These are phyloP conservation scores for Goniozus legneri DNA, from an alignment of 1,140 invertebrate species.

Conservation along the genomic window DNA sequence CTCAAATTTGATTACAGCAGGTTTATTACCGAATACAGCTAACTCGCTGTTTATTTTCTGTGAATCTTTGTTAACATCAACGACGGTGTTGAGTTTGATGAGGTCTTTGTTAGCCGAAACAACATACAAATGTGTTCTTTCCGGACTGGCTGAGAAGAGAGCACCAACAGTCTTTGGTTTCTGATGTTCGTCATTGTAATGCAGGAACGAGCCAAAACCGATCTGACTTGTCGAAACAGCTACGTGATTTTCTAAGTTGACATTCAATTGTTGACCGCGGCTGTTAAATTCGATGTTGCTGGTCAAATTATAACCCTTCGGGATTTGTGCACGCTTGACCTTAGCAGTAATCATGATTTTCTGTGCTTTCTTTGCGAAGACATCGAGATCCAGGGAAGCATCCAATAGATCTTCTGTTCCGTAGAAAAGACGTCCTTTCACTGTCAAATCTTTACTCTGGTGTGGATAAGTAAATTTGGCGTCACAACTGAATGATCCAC, in stretches of 20 bases:
- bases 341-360: constrained; percentile 55
- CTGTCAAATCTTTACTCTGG: constrained; percentile 54
- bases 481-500: constrained; percentile 54
- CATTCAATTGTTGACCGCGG: constrained; percentile 49
- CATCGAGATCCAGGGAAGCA: constrained; percentile 57
- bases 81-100: constrained; percentile 48
- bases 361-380: constrained; percentile 62
- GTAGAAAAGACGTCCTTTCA: constrained; percentile 51
- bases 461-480: constrained; percentile 64
- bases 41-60: constrained; percentile 55
- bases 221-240: constrained; percentile 32
- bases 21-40: constrained; percentile 52
- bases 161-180: constrained; percentile 43
- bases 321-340: constrained; percentile 25
- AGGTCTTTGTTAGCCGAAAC: constrained; percentile 57
- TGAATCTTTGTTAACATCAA: constrained; percentile 49
- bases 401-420: constrained; percentile 48
- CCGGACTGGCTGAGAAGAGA: constrained; percentile 44
- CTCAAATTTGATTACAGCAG: constrained; percentile 50
- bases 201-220: constrained; percentile 38
- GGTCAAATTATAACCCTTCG: constrained; percentile 45
- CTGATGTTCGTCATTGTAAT: constrained; percentile 43
- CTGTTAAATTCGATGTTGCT: constrained; percentile 42
- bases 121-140: constrained; percentile 48
- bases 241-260: constrained; percentile 41